Percentiles rank a stretch among this genome's conserved stretches.
These are phyloP conservation scores for Caloenas nicobarica DNA, from an alignment of 2,113 vertebrate species.

Conservation along the genomic window DNA sequence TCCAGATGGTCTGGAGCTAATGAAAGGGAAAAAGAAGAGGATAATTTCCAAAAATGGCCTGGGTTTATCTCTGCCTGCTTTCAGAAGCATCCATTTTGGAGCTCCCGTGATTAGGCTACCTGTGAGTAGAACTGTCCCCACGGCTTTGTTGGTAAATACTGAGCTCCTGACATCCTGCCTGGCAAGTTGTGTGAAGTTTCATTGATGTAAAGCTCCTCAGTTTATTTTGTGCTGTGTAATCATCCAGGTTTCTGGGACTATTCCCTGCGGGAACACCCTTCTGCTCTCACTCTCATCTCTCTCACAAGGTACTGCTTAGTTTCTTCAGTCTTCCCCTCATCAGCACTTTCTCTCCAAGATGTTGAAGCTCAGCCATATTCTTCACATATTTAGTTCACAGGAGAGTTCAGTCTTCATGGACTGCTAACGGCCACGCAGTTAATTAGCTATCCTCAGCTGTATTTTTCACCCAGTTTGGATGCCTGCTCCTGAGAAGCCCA, in stretches of 20 bases:
- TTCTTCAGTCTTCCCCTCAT: not conserved
- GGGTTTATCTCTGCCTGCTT: not conserved
- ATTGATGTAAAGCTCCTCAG: not conserved
- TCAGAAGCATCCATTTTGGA: not conserved
- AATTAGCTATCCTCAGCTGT: not conserved
- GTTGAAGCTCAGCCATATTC: not conserved
- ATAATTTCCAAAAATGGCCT: not conserved
- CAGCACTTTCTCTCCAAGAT: not conserved
- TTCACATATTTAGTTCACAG: not conserved
- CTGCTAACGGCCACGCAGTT: not conserved
- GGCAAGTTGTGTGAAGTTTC: not conserved
- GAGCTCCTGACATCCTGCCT: not conserved
- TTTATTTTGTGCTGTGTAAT: constrained; percentile 25
- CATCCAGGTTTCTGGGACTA: not conserved
- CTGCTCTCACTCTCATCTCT: not conserved
- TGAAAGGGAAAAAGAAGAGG: not conserved
- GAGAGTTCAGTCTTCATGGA: not conserved
- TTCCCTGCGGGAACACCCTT: not conserved
- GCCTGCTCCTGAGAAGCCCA: not conserved
- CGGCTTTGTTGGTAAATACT: not conserved
- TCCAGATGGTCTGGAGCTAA: not conserved
- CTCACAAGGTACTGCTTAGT: not conserved
- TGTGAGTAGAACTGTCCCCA: not conserved
- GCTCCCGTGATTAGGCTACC: not conserved
- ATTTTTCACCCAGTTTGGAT: not conserved